Conservation (phyloP, 30 jellyfish, hydroid and myxozoan species). For the Haliclystus octoradiatus region DNA sequence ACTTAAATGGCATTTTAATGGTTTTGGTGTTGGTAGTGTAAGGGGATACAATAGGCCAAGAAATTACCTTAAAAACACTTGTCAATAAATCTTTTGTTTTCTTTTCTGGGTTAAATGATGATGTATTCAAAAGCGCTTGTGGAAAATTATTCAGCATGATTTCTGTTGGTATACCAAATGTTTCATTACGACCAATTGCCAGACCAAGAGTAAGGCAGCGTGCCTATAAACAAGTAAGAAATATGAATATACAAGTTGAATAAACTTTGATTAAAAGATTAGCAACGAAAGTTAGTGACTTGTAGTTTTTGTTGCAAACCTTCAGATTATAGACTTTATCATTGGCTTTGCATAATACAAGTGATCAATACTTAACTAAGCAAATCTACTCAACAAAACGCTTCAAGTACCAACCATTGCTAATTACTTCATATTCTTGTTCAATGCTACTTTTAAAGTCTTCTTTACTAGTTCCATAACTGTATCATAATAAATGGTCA, state of each 20-base stretch:
- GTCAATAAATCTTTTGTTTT: background rate
- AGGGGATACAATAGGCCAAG: no score
- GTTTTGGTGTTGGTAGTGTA: no score
- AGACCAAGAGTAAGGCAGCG: background rate
- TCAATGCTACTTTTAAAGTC: no score
- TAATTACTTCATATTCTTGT: no score
- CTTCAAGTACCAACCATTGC: no score
- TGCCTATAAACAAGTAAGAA: background rate
- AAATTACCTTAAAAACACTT: constrained; percentile 8
- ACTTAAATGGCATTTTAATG: no score
- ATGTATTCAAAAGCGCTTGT: background rate
- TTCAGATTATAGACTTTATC: no score
- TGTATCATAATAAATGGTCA: no score
- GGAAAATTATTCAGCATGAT: constrained; percentile 5
- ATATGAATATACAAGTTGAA: background rate
- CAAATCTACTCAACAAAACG: no score
- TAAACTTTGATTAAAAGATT: background rate
- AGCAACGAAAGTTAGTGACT: background rate
- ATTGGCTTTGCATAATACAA: no score
- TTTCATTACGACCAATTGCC: background rate
- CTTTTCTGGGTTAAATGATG: constrained; percentile 13
- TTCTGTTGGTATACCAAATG: background rate
- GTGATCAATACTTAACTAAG: no score
- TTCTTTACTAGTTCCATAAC: no score
- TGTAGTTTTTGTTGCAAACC: background rate